Base-by-base conservation (phyloP, 1,140 invertebrate genomes). In the Muscidifurax raptorellus region DNA sequence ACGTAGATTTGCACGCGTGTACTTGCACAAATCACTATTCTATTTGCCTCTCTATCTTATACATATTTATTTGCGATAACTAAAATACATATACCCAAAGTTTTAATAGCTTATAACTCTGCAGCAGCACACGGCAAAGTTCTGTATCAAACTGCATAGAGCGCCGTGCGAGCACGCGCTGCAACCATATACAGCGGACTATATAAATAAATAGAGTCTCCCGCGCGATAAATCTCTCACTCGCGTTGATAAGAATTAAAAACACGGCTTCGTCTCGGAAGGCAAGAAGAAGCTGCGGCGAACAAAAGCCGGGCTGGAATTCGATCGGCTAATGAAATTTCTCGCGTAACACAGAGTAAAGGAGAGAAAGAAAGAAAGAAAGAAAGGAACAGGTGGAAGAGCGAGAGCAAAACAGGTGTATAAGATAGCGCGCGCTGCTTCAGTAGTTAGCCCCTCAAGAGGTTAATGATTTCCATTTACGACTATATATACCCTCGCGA, bases 401-500 rank as follows among this genome's bases (percentile, higher is more conserved):
- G 47, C 15, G 59, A 15, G 6, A 75, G 81, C 77, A 83, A 86
- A 88, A 88, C 88, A 89, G 88, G 87, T 89, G 87, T 87, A 84
- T 36, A 85, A 84, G 76, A 78, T 59, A 71, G 81, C 30, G 74
- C 30, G 74, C 30, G 30, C 32, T 25, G 52, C 52, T 66, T 74
- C 28, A 44, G 66, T 80, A 80, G 78, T 82, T 47, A 44, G 18
- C 72, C 77, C 71, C 81, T 75, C 69, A 36, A 36, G 80, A 88
- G 84, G 87, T 88, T 86, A 88, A 89, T 87, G 86, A 88, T 89
- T 89, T 83, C 80, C 84, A 67, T 88, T 88, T 87, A 86, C 80
- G 84, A 86, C 72, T 76, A 44, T 86, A 59, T 22, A 74, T 67
- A 75, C 75, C 77, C 47, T 66, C 52, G 32, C 28, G 12, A 40